Conservation (phyloP, 2,113 vertebrate species). For the Mola mola region DNA sequence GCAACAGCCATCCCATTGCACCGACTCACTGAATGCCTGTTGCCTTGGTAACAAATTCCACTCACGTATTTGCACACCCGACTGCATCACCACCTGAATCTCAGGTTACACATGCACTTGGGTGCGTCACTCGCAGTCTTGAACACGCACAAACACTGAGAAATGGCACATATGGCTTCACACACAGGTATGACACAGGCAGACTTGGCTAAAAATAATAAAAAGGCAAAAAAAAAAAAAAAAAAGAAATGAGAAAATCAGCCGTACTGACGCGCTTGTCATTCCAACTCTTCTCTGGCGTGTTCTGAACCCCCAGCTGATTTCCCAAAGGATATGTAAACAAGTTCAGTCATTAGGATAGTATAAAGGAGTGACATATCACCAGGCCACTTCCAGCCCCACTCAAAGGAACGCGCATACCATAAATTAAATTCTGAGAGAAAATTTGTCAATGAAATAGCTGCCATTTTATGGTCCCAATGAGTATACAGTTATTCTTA, state of each 20-base stretch:
- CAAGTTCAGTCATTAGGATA: conserved; percentile 78
- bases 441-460: conserved; percentile 23
- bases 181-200: conserved; percentile 41
- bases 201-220: conserved; percentile 41
- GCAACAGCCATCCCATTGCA: conserved; percentile 84
- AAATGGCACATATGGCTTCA: conserved; percentile 50
- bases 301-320: conserved; percentile 70
- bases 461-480: conserved; percentile 29
- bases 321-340: conserved; percentile 81
- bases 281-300: conserved; percentile 56
- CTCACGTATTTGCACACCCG: conserved; percentile 84
- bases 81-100: conserved; percentile 85
- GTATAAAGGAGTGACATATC: conserved; percentile 63
- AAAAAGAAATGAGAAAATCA: too few relatives aligned
- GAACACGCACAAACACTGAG: conserved; percentile 3
- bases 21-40: conserved; percentile 84
- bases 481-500: not conserved
- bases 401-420: conserved; percentile 22
- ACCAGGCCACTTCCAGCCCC: conserved; percentile 44
- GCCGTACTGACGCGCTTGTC: conserved; percentile 35
- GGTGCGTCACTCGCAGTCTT: conserved; percentile 67
- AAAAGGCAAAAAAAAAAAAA: too few relatives aligned
- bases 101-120: conserved; percentile 81
- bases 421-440: conserved; percentile 40
- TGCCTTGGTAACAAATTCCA: conserved; percentile 86